Base-by-base conservation (phyloP, 92 coral and sea anemone genomes). In the Umimayanthus kanabou region DNA sequence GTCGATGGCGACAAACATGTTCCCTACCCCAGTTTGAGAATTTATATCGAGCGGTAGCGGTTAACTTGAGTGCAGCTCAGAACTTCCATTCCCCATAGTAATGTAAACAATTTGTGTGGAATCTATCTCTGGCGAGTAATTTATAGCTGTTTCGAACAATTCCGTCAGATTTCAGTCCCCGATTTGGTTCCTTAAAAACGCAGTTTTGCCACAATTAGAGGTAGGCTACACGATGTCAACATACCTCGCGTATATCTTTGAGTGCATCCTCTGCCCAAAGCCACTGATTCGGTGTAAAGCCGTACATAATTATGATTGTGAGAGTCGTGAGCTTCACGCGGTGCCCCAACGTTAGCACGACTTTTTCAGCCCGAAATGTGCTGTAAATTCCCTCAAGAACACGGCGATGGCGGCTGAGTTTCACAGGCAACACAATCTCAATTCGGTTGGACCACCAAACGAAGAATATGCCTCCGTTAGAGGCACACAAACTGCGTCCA, bases 191-290 rank as follows among this genome's bases (percentile, higher is more conserved):
- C 66, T 45, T 70, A 13, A 71, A n/a, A 69, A 53, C 39, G 49
- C 65, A 26, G 45, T 69, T 70, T 83, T 16, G 42, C 58, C 58
- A 23, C 71, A n/a, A 11, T 29, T 42, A 18, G 39, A 66, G 40
- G 42, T 70, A 70, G 50, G 42, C 42, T 28, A 83, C 20, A 45
- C 18, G 39, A 16, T 89, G 58, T 53, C 10, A 73, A n/a, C 85
- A 77, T 80, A 94, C 97, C 97, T 94, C 92, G 33, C 85, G 90
- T 76, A 94, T 92, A 80, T 94, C 95, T 80, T 91, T 93, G 58
- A 92, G 92, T 23, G 86, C 88, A 72, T 92, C 94, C 49, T 87
- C 89, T 18, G 97, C 97, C 94, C 93, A 94, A 86, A 70, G 50
- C 30, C 85, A 86, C 77, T 90, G 83, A 50, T 43, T 81, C 29